phyloP scores from a whole-genome alignment of 2,797 vertebrate species.

The Clarias laeviceps region DNA sequence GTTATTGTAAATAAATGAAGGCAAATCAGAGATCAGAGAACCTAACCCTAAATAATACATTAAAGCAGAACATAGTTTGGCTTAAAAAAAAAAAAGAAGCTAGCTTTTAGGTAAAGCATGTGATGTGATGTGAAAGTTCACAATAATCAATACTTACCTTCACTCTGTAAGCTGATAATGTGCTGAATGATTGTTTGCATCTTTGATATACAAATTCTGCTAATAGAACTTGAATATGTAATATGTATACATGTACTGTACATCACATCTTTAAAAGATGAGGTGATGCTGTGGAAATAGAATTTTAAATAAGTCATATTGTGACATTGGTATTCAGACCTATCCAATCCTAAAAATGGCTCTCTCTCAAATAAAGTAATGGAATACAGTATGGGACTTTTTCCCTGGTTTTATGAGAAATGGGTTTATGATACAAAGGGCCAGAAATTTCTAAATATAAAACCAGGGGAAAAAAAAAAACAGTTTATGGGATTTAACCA shows the following conservation, averaged over 20 bases:
- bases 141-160: background rate
- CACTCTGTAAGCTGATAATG: background rate
- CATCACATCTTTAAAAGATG: background rate
- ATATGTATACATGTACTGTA: background rate
- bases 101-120: background rate
- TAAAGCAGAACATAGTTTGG: background rate
- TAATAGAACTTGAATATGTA: background rate
- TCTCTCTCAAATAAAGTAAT: constrained; percentile 42
- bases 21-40: constrained; percentile 10
- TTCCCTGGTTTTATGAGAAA: constrained; percentile 5
- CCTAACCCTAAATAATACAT: background rate
- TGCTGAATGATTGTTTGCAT: background rate
- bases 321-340: background rate
- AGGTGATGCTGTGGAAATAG: background rate
- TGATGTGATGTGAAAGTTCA: background rate
- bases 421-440: background rate
- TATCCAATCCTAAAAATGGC: constrained; percentile 36
- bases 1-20: constrained; percentile 11
- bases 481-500: no score
- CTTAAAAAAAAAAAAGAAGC: background rate
- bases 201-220: background rate
- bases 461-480: background rate
- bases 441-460: background rate
- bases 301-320: constrained; percentile 45
- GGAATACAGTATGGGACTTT: constrained; percentile 39